These are phyloP conservation scores for Phaethon lepturus DNA, from an alignment of 2,113 vertebrate genomes.

Conservation along the genomic window DNA sequence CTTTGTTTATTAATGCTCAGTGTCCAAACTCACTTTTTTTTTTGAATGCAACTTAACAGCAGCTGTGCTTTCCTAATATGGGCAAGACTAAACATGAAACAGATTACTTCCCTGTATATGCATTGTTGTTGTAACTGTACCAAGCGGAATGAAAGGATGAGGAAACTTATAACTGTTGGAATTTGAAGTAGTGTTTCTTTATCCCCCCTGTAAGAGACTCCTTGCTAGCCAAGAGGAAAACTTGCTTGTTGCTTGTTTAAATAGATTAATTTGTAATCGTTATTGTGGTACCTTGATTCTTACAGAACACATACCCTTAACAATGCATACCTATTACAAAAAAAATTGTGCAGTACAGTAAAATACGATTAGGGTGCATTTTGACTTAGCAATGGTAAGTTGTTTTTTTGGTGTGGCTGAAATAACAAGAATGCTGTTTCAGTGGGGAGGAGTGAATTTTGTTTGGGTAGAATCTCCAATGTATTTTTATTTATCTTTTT, in stretches of 20 bases:
- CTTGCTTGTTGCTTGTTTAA: background rate
- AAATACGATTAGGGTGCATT: background rate
- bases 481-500: slow-evolving; percentile 37
- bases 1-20: background rate
- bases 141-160: background rate
- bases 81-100: slow-evolving; percentile 13
- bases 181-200: background rate
- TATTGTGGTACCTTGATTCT: background rate
- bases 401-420: background rate
- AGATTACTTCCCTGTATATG: background rate
- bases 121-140: background rate
- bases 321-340: background rate
- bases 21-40: background rate
- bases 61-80: slow-evolving; percentile 1
- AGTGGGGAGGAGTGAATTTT: background rate
- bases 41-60: slow-evolving; percentile 9
- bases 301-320: background rate
- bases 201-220: background rate
- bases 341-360: background rate
- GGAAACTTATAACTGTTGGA: background rate
- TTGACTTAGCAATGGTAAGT: background rate
- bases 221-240: background rate
- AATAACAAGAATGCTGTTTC: background rate
- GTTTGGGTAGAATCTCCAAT: background rate
- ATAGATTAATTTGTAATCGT: background rate